Evolutionary conservation across 2,888 invertebrate genomes (phyloP).

Genomic region (Noctua pronuba): DNA sequence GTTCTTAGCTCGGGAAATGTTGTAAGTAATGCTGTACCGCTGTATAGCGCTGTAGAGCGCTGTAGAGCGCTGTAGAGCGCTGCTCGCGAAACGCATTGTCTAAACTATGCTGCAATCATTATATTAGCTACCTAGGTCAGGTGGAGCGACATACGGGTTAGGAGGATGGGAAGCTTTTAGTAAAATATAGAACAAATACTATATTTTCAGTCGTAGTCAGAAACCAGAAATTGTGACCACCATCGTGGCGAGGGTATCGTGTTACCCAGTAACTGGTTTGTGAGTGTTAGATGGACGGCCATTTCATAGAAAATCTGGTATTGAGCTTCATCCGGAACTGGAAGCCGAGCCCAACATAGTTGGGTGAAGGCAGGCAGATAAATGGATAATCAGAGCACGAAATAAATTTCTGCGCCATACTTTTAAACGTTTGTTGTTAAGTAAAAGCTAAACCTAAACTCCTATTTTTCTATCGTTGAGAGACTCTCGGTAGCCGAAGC

Average conservation of each 20-base stretch:
- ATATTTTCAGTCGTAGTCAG: not conserved
- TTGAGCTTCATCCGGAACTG: not conserved
- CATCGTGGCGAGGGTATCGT: not conserved
- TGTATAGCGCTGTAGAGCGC: not conserved
- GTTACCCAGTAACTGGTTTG: not conserved
- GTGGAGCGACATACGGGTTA: conserved; percentile 32
- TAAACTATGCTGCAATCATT: conserved; percentile 42
- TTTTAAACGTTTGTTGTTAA: not conserved
- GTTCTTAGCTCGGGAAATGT: not conserved
- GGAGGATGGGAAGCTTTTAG: not conserved
- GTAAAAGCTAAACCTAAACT: not conserved
- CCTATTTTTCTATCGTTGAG: not conserved
- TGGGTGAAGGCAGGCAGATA: not conserved
- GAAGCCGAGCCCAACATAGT: not conserved
- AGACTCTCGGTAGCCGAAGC: not conserved
- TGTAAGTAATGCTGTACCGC: not conserved
- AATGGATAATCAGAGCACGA: not conserved
- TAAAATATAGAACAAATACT: not conserved
- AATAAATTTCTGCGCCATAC: not conserved
- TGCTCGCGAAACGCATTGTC: conserved; percentile 41
- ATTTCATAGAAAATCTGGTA: not conserved
- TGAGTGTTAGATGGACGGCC: not conserved
- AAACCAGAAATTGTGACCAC: no score
- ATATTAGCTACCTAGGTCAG: conserved; percentile 43
- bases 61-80: not conserved